These are phyloP conservation scores for Eupithecia subfuscata DNA, from an alignment of 2,888 invertebrate species.

Conservation along the genomic window DNA sequence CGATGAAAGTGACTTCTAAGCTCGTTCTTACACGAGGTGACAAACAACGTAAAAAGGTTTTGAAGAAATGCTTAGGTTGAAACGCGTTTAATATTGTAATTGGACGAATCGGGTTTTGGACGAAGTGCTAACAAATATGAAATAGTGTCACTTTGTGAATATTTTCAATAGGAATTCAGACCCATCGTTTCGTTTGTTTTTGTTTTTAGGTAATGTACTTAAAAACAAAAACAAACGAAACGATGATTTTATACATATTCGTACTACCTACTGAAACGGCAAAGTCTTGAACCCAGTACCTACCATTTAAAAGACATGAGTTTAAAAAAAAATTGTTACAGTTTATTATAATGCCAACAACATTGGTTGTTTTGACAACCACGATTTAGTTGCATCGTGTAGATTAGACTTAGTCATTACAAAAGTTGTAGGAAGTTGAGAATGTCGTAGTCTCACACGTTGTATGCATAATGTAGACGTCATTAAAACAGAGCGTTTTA, in stretches of 20 bases:
- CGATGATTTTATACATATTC: neutral
- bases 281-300: neutral
- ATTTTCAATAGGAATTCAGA: neutral
- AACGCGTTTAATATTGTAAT: neutral
- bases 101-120: neutral
- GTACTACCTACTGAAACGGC: neutral
- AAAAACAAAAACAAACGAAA: no score
- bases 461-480: constrained; percentile 5
- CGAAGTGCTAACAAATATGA: neutral
- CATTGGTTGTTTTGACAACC: neutral
- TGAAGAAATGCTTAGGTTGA: no score
- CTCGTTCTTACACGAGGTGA: neutral
- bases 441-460: constrained; percentile 1
- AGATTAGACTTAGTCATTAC: neutral
- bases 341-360: neutral
- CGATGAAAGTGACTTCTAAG: neutral
- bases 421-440: constrained; percentile 14
- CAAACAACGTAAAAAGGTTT: neutral
- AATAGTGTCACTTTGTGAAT: neutral
- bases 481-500: constrained; percentile 13
- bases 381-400: neutral
- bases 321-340: neutral
- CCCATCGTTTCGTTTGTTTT: neutral
- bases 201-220: no score
- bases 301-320: neutral